Evolutionary conservation across 1,140 invertebrate genomes (phyloP).

Genomic region (Drosophila saltans): DNA sequence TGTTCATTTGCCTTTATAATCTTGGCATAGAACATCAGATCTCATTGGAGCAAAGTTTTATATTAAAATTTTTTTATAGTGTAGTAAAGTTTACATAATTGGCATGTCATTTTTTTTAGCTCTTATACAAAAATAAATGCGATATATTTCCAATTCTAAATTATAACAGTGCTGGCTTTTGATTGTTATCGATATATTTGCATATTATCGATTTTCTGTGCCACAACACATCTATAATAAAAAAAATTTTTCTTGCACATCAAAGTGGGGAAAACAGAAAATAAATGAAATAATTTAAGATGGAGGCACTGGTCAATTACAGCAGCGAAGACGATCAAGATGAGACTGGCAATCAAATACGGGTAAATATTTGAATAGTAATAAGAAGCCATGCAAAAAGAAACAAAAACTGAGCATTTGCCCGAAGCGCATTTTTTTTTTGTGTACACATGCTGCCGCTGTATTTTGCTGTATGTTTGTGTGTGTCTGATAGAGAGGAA

Average conservation of each 20-base stretch:
- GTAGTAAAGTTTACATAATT: neutral
- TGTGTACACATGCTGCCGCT: conserved; percentile 52
- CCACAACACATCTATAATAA: neutral
- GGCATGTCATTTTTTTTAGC: neutral
- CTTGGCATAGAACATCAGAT: neutral
- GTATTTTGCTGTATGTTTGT: conserved; percentile 22
- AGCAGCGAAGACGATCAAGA: conserved; percentile 87
- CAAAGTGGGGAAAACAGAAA: conserved; percentile 22
- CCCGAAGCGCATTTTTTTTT: conserved; percentile 47
- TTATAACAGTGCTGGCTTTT: neutral
- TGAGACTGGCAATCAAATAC: conserved; percentile 71
- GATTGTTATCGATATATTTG: too few relatives aligned
- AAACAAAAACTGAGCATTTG: conserved; percentile 24
- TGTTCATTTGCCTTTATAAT: neutral
- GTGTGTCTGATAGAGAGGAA: conserved; percentile 24
- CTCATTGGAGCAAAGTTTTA: conserved; percentile 1
- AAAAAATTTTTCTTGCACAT: conserved; percentile 6
- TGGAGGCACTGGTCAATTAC: conserved; percentile 86
- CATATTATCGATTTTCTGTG: too few relatives aligned
- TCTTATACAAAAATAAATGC: neutral
- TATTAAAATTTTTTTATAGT: neutral
- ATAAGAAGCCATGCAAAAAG: conserved; percentile 24
- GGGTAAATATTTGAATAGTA: conserved; percentile 69
- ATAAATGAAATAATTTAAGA: conserved; percentile 54
- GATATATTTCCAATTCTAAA: neutral